Base-by-base conservation (phyloP, 2,888 invertebrate species). In the Coleophora deauratella region DNA sequence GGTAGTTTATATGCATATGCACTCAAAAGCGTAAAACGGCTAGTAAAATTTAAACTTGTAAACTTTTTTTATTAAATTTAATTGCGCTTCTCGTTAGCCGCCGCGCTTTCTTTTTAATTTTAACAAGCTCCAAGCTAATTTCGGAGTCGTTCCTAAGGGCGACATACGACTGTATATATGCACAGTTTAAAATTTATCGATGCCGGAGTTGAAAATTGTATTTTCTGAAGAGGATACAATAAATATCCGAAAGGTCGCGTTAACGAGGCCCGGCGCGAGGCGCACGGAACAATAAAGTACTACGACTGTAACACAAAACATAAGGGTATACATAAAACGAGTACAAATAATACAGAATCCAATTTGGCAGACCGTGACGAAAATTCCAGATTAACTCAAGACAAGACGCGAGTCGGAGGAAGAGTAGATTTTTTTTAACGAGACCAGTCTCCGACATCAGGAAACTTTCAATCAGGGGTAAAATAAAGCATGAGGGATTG, bases 211-310 rank as follows among this genome's bases (percentile, higher is more conserved):
- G 79, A 78, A 80, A 78, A 81, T 79, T 79, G 78, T 80, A 74
- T 79, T 75, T 80, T 78, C 71, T 77, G 72, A 69, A 72, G 76
- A 80, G 81, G 81, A 81, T 80, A 81, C 76, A 73, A 82, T 82
- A 82, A 81, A 82, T 80, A 78, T 78, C 62, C 68, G 59, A 78
- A 78, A 81, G 79, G 80, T 80, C 77, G 80, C 76, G 80, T 81
- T 82, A 82, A 82, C 81, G 78, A 81, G 79, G 68, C 64, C 68
- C 66, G 65, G 59, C 62, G 72, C 74, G 68, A 72, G 73, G 72
- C 62, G 68, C 65, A 66, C 62, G 72, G 76, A 76, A 79, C 79
- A 80, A 81, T 80, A 80, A 80, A 80, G 72, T 69, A 72, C 51
- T 51, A 59, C 73, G 61, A 70, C 68, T 75, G 72, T 64, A 58